Conservation (phyloP, 2,113 vertebrate genomes). For the Platichthys flesus region DNA sequence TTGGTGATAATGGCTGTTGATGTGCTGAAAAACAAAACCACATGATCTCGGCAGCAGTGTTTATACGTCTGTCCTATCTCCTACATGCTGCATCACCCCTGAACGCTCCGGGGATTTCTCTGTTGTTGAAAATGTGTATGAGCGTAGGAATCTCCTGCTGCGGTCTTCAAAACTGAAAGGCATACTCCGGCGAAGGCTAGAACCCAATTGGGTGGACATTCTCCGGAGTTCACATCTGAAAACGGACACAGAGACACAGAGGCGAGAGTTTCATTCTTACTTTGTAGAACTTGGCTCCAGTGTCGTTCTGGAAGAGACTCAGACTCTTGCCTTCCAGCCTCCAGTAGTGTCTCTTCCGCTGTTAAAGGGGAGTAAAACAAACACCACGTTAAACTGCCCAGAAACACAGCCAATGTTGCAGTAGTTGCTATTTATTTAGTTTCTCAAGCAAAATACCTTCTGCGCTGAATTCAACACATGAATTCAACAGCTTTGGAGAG, state of each 20-base stretch:
- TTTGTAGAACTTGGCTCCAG: constrained; percentile 97
- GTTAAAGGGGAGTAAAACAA: constrained; percentile 36
- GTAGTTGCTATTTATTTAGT: neutral
- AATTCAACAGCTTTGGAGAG: constrained; percentile 15
- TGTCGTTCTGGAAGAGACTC: constrained; percentile 97
- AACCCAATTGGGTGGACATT: too few species aligned
- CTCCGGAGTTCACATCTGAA: too few species aligned
- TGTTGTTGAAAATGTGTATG: too few species aligned
- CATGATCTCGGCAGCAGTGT: too few species aligned
- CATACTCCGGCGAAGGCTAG: too few species aligned
- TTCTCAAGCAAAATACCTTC: constrained; percentile 43
- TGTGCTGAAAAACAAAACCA: too few species aligned
- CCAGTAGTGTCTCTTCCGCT: constrained; percentile 99
- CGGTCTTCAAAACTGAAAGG: too few species aligned
- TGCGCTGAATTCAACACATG: constrained; percentile 52
- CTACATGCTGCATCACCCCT: too few species aligned
- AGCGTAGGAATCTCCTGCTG: too few species aligned
- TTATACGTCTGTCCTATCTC: too few species aligned
- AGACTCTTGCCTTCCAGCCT: constrained; percentile 97
- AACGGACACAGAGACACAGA: neutral
- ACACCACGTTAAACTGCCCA: constrained; percentile 45
- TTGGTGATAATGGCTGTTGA: too few species aligned
- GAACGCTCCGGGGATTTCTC: too few species aligned
- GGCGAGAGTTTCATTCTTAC: constrained; percentile 56
- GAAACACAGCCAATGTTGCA: neutral